Conservation (phyloP, 2,113 vertebrate species). For the Lampris incognitus region DNA sequence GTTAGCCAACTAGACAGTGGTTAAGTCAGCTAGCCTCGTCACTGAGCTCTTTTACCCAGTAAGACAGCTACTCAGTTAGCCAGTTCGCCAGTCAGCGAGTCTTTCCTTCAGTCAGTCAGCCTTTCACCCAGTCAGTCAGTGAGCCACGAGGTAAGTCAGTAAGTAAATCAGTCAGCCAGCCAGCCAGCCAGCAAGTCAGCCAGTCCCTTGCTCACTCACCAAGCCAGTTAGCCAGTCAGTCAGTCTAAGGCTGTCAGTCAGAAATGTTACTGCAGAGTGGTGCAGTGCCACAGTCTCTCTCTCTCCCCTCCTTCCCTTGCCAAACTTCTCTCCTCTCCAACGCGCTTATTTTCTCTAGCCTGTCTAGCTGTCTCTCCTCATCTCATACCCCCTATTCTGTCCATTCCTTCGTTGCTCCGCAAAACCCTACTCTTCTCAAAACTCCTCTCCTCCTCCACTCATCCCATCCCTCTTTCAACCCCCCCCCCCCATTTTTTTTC, state of each 20-base stretch:
- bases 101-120: too few species aligned
- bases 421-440: too few species aligned
- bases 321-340: neutral
- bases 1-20: neutral
- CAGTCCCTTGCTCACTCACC: neutral
- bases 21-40: too few species aligned
- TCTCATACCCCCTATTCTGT: neutral
- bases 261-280: slow-evolving; percentile 65
- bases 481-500: neutral
- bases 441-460: neutral
- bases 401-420: neutral
- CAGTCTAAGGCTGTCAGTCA: slow-evolving; percentile 60
- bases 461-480: slow-evolving; percentile 13
- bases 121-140: too few species aligned
- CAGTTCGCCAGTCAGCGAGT: too few species aligned
- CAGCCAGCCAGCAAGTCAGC: slow-evolving; percentile 43
- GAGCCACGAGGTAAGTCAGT: too few species aligned
- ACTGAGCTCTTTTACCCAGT: too few species aligned
- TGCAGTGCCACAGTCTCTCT: slow-evolving; percentile 63
- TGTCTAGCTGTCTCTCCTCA: neutral
- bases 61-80: too few species aligned
- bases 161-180: too few species aligned
- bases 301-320: neutral
- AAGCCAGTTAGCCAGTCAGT: slow-evolving; percentile 19
- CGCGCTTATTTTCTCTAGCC: too few species aligned